phyloP scores from a whole-genome alignment of 2,797 vertebrate species.

The Pantherophis vulpinus region DNA sequence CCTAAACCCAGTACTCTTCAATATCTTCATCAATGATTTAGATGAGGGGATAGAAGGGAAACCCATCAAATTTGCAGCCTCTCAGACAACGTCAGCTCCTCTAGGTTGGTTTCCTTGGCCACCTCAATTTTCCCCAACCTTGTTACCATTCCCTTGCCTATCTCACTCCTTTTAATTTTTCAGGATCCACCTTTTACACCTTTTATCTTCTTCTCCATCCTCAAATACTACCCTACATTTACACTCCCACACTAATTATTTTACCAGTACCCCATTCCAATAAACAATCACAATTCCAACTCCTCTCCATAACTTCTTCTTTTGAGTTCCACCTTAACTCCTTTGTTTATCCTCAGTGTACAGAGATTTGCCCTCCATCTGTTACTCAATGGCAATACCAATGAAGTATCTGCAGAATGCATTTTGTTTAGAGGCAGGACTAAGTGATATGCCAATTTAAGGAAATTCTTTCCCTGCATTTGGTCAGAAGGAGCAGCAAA shows the following conservation, averaged over 20 bases:
- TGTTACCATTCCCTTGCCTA: neutral
- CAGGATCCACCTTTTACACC: neutral
- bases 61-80: neutral
- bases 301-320: neutral
- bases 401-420: neutral
- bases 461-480: neutral
- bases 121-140: neutral
- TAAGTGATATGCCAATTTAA: neutral
- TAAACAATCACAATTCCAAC: no score
- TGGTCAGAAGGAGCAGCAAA: neutral
- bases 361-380: neutral
- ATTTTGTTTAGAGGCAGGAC: neutral
- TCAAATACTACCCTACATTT: neutral
- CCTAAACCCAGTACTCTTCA: neutral
- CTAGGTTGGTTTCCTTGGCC: neutral
- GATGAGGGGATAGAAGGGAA: neutral
- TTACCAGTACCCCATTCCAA: neutral
- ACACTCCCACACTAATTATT: neutral
- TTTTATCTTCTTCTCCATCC: neutral
- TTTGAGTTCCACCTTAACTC: neutral
- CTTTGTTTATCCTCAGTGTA: neutral
- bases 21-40: neutral
- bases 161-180: neutral
- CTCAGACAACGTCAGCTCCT: neutral
- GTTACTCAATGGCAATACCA: neutral